Percentiles rank a stretch among this genome's conserved stretches.
Conservation (phyloP, 2,113 vertebrate genomes). For the Antennarius striatus region DNA sequence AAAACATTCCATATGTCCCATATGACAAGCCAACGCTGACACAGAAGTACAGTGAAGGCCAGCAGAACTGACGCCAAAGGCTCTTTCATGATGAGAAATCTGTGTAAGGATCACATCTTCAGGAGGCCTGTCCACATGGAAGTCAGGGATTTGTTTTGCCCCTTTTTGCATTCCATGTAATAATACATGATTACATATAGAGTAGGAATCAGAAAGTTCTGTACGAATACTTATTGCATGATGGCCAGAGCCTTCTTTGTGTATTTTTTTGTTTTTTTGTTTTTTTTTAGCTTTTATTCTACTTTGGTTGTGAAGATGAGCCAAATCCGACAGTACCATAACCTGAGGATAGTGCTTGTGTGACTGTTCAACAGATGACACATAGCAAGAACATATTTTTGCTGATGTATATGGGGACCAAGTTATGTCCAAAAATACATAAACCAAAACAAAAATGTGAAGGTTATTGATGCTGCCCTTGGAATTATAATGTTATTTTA, state of each 20-base stretch:
- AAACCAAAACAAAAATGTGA: constrained; percentile 60
- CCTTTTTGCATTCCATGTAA: constrained; percentile 24
- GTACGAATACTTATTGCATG: constrained; percentile 76
- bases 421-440: constrained; percentile 18
- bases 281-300: constrained; percentile 13
- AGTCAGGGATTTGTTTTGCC: constrained; percentile 14
- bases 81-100: neutral
- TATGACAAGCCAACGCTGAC: constrained; percentile 14
- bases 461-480: constrained; percentile 28
- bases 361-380: neutral
- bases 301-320: constrained; percentile 24
- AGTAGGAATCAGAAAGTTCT: constrained; percentile 47
- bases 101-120: constrained; percentile 6
- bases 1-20: constrained; percentile 20
- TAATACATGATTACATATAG: constrained; percentile 38
- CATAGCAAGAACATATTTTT: constrained; percentile 6
- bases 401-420: too few relatives aligned
- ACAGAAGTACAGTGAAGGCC: constrained; percentile 4
- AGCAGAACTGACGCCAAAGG: constrained; percentile 12
- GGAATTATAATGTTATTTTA: constrained; percentile 33
- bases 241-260: constrained; percentile 35
- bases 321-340: neutral
- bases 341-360: neutral
- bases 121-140: constrained; percentile 12
- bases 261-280: neutral